Conservation (phyloP, 92 coral and sea anemone species). For the Plumapathes pennacea region DNA sequence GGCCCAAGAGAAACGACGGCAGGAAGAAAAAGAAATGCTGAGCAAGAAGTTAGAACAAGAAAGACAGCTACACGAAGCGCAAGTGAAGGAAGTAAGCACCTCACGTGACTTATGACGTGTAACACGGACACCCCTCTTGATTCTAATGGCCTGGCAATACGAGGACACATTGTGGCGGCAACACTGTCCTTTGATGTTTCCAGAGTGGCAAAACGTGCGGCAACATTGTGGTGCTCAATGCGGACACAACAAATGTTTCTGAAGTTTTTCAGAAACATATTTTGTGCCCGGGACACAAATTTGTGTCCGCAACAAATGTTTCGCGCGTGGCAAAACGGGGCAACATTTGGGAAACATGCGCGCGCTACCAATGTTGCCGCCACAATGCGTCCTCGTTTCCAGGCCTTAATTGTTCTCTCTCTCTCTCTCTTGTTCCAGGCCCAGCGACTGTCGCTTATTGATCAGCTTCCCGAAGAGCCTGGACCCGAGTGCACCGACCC, state of each 20-base stretch:
- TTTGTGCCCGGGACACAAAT: too few relatives aligned
- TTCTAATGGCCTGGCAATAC: too few relatives aligned
- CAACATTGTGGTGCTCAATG: too few relatives aligned
- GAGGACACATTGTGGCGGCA: too few relatives aligned
- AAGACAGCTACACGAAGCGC: slow-evolving; percentile 87
- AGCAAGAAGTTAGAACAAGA: slow-evolving; percentile 84
- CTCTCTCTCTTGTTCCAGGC: slow-evolving; percentile 63
- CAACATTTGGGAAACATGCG: not conserved
- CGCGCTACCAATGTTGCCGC: not conserved
- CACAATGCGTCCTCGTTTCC: not conserved
- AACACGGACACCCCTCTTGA: too few relatives aligned
- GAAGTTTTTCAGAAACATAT: too few relatives aligned
- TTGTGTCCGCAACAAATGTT: too few relatives aligned
- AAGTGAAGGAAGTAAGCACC: slow-evolving; percentile 76
- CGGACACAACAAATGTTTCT: too few relatives aligned
- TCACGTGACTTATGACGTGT: too few relatives aligned
- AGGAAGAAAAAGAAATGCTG: slow-evolving; percentile 78
- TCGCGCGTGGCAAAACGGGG: too few relatives aligned
- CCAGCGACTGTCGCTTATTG: slow-evolving; percentile 88
- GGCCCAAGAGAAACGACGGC: slow-evolving; percentile 81
- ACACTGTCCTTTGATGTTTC: too few relatives aligned
- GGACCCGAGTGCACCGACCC: slow-evolving; percentile 98
- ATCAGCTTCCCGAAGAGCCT: slow-evolving; percentile 93
- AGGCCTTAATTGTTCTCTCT: not conserved
- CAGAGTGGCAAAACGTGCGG: too few relatives aligned